phyloP scores from a whole-genome alignment of 2,888 invertebrate genomes.

The Fragum whitleyi region DNA sequence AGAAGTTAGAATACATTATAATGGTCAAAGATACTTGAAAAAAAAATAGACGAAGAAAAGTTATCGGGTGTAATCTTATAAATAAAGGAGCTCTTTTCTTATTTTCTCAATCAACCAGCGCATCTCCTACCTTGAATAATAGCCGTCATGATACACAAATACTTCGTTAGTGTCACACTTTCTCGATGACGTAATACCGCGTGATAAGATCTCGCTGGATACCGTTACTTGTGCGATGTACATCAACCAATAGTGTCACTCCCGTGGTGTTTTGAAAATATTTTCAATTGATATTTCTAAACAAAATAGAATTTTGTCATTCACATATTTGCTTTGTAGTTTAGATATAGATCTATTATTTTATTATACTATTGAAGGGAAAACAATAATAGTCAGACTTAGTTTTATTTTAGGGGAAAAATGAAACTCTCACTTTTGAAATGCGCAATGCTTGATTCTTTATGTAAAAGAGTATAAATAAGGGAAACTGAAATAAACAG shows the following conservation, averaged over 20 bases:
- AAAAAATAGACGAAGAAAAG: neutral
- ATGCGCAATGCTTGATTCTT: too few species aligned
- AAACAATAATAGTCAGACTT: too few species aligned
- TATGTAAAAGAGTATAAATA: too few species aligned
- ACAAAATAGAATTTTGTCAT: neutral
- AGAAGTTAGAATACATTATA: too few species aligned
- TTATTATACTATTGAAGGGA: too few species aligned
- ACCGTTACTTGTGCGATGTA: conserved; percentile 23
- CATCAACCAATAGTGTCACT: conserved; percentile 20
- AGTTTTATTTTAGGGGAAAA: too few species aligned
- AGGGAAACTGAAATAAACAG: too few species aligned
- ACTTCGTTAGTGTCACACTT: conserved; percentile 53
- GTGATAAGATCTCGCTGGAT: conserved; percentile 22
- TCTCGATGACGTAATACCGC: conserved; percentile 41
- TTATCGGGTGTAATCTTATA: conserved; percentile 18
- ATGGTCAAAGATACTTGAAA: too few species aligned
- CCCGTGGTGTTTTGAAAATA: conserved; percentile 20
- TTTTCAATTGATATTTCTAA: neutral
- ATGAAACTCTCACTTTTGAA: too few species aligned
- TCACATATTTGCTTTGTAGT: neutral
- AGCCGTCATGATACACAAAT: conserved; percentile 41
- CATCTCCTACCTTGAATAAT: conserved; percentile 15
- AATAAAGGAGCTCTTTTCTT: conserved; percentile 16
- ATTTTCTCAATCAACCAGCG: conserved; percentile 4
- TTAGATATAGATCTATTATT: too few species aligned